Percentiles rank a stretch among this genome's conserved stretches.
Evolutionary conservation across 2,888 invertebrate genomes (phyloP).

Genomic region (Pandemis corylana): DNA sequence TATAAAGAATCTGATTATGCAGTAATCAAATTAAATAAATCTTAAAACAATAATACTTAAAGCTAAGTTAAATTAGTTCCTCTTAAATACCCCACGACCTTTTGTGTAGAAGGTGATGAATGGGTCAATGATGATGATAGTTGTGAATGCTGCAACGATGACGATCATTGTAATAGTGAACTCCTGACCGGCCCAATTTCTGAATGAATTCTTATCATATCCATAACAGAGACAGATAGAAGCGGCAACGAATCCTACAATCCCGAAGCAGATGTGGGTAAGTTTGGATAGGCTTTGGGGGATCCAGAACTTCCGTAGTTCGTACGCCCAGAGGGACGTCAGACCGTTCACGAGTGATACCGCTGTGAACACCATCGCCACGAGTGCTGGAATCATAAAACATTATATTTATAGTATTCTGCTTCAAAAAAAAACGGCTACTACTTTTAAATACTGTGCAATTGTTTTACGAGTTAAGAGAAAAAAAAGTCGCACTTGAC

Average conservation of each 20-base stretch:
- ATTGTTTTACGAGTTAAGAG: neutral
- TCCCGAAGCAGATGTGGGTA: conserved; percentile 61
- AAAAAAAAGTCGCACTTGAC: neutral
- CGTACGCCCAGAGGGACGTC: conserved; percentile 57
- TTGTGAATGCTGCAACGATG: conserved; percentile 53
- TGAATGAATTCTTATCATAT: conserved; percentile 60
- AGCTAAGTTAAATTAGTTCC: conserved; percentile 3
- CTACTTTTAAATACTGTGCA: neutral
- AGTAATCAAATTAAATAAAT: neutral
- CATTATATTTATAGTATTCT: neutral
- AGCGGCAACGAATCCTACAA: conserved; percentile 57
- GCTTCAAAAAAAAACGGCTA: neutral
- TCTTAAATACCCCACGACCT: conserved; percentile 39
- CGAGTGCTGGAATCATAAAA: conserved; percentile 54
- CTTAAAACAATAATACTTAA: neutral
- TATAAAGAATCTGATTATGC: neutral
- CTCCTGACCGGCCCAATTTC: conserved; percentile 50
- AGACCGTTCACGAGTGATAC: conserved; percentile 58
- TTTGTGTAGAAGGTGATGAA: conserved; percentile 57
- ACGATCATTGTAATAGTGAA: conserved; percentile 56
- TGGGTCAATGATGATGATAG: conserved; percentile 62
- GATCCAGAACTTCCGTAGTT: conserved; percentile 50
- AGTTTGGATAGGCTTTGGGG: conserved; percentile 56
- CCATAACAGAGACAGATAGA: conserved; percentile 62
- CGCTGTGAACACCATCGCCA: conserved; percentile 60